Conservation (phyloP, 2,888 invertebrate species). For the Phorcus lineatus region DNA sequence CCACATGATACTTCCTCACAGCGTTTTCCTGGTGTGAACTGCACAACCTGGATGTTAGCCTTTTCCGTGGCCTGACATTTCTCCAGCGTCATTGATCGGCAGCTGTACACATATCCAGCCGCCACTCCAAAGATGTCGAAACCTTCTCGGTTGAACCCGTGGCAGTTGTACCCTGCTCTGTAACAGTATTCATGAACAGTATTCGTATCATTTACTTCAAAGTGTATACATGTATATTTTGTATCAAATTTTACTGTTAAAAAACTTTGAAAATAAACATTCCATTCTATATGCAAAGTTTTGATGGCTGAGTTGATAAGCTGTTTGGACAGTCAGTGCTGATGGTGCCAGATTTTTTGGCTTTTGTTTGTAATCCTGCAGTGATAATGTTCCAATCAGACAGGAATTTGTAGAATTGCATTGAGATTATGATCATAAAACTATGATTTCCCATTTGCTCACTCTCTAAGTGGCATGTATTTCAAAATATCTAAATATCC, state of each 20-base stretch:
- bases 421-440: too few relatives aligned
- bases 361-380: too few relatives aligned
- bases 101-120: constrained; percentile 64
- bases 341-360: too few relatives aligned
- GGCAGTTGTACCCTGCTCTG: constrained; percentile 70
- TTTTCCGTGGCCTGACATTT: constrained; percentile 65
- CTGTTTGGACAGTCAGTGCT: too few relatives aligned
- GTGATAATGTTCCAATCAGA: too few relatives aligned
- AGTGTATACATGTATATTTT: too few relatives aligned
- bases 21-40: constrained; percentile 63
- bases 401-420: too few relatives aligned
- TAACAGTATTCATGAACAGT: constrained; percentile 37
- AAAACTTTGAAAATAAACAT: not conserved
- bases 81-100: constrained; percentile 57
- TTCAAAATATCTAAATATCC: too few relatives aligned
- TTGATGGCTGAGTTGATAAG: not conserved
- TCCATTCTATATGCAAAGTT: not conserved
- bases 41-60: constrained; percentile 55
- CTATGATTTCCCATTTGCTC: too few relatives aligned
- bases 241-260: not conserved
- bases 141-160: constrained; percentile 66
- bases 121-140: constrained; percentile 62
- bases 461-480: too few relatives aligned
- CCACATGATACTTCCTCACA: constrained; percentile 66
- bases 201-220: too few relatives aligned